Conservation (phyloP, 2,888 invertebrate species). For the Lysandra coridon region DNA sequence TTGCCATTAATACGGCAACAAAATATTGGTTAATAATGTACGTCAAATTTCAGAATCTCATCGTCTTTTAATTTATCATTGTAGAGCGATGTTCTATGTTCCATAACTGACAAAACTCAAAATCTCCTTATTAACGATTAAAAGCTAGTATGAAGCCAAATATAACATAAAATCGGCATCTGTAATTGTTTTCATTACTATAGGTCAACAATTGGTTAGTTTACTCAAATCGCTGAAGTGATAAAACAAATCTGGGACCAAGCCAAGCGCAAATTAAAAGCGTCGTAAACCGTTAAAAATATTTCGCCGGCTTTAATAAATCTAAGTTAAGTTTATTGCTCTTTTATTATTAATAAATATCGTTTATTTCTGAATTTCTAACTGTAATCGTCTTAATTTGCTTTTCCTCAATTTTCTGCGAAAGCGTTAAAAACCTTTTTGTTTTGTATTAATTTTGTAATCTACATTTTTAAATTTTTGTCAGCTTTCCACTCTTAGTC, state of each 20-base stretch:
- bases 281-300: slow-evolving; percentile 2
- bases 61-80: too few relatives aligned
- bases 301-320: slow-evolving; percentile 6
- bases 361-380: background rate
- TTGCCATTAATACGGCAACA: too few relatives aligned
- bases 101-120: too few relatives aligned
- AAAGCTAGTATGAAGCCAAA: background rate
- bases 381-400: background rate
- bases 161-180: background rate
- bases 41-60: too few relatives aligned
- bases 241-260: slow-evolving; percentile 3
- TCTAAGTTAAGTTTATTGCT: background rate
- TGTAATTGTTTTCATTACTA: background rate
- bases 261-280: slow-evolving; percentile 17
- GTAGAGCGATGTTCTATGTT: too few relatives aligned
- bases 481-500: background rate
- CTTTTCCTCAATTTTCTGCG: background rate
- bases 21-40: too few relatives aligned
- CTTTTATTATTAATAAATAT: background rate
- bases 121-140: background rate
- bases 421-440: background rate
- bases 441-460: background rate
- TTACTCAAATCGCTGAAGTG: background rate
- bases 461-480: background rate
- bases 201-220: background rate